phyloP scores from a whole-genome alignment of 1,140 invertebrate genomes.

The Antheraea pernyi region DNA sequence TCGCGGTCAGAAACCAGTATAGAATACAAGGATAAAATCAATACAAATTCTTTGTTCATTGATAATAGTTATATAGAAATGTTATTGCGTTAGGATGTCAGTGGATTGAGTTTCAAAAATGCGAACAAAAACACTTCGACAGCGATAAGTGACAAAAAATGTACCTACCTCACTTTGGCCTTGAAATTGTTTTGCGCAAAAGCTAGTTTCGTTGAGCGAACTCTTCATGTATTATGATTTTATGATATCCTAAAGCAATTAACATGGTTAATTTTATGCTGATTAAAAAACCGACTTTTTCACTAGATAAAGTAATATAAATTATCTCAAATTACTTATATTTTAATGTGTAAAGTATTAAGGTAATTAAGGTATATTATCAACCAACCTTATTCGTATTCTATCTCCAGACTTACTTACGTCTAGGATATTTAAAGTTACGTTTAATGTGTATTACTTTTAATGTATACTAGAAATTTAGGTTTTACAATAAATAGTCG shows the following conservation, averaged over 20 bases:
- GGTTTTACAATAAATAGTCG: too few relatives aligned
- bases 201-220: not conserved
- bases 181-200: slow-evolving; percentile 7
- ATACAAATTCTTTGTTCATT: not conserved
- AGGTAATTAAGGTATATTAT: too few relatives aligned
- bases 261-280: not conserved
- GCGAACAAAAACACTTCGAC: slow-evolving; percentile 25
- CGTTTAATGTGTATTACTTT: too few relatives aligned
- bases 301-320: not conserved
- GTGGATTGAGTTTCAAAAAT: slow-evolving; percentile 12
- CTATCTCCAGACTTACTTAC: too few relatives aligned
- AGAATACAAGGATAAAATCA: too few relatives aligned
- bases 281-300: not conserved
- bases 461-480: too few relatives aligned
- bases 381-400: too few relatives aligned
- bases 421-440: too few relatives aligned
- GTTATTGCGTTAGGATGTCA: not conserved
- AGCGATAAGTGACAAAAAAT: slow-evolving; percentile 22
- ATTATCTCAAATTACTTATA: too few relatives aligned
- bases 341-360: too few relatives aligned
- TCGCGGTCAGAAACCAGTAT: too few relatives aligned
- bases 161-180: slow-evolving; percentile 3
- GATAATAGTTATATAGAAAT: not conserved
- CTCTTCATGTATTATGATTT: slow-evolving; percentile 10
- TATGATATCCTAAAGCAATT: slow-evolving; percentile 1